Conservation (phyloP, 1,140 invertebrate genomes). For the Zaprionus camerounensis region DNA sequence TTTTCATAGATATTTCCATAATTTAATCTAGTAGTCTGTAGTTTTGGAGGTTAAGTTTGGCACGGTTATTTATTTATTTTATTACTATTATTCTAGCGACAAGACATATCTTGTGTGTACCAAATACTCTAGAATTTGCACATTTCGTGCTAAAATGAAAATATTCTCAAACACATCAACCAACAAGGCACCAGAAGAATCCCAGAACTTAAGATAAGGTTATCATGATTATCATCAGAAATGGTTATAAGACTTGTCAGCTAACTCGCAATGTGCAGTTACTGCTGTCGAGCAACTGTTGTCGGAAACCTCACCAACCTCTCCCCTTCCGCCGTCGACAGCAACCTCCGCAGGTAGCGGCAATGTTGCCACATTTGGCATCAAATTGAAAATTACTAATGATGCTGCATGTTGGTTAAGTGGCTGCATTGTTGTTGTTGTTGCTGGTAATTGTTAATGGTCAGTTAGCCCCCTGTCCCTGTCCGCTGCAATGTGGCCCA, state of each 20-base stretch:
- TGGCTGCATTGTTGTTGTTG: slow-evolving; percentile 42
- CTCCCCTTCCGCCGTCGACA: not conserved
- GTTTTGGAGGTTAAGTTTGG: too few relatives aligned
- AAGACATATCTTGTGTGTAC: not conserved
- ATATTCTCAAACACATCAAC: not conserved
- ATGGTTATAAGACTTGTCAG: slow-evolving; percentile 4
- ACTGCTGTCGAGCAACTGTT: not conserved
- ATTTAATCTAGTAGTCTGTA: too few relatives aligned
- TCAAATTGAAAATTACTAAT: slow-evolving; percentile 65
- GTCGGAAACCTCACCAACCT: not conserved
- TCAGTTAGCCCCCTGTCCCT: slow-evolving; percentile 19
- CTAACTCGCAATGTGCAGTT: slow-evolving; percentile 1
- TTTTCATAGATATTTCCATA: too few relatives aligned
- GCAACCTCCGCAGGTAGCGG: not conserved
- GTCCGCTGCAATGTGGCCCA: slow-evolving; percentile 44
- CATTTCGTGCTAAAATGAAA: slow-evolving; percentile 1
- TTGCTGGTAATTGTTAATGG: slow-evolving; percentile 39
- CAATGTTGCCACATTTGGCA: slow-evolving; percentile 52
- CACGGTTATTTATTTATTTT: not conserved
- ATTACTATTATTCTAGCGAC: not conserved
- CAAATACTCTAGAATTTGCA: not conserved
- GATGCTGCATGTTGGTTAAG: slow-evolving; percentile 61
- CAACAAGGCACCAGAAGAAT: not conserved
- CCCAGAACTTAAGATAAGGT: not conserved
- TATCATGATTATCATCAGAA: not conserved